phyloP scores from a whole-genome alignment of 2,888 invertebrate genomes.

The Ferrisia virgata region DNA sequence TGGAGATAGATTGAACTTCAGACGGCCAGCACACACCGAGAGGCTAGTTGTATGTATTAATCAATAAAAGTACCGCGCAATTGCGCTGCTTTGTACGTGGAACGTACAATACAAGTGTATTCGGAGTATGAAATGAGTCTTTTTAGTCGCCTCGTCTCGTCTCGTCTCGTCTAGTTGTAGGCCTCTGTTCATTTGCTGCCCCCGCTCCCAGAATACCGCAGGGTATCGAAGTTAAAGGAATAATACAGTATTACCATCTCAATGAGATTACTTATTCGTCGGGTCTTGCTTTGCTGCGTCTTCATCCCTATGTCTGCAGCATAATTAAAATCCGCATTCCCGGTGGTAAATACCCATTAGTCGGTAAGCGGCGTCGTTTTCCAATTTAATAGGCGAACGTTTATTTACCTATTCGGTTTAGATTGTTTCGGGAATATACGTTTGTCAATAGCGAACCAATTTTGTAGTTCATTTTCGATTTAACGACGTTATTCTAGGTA shows the following conservation, averaged over 20 bases:
- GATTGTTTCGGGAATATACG: neutral
- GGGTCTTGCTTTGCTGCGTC: neutral
- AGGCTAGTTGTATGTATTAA: neutral
- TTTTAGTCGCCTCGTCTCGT: neutral
- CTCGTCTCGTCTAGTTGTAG: neutral
- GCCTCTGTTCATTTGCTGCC: neutral
- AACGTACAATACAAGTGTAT: neutral
- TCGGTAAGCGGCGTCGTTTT: neutral
- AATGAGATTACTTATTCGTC: neutral
- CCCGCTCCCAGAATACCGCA: neutral
- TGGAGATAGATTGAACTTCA: neutral
- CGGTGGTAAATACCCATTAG: neutral
- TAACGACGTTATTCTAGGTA: neutral
- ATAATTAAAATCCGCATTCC: neutral
- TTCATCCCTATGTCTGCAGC: neutral
- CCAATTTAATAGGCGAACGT: neutral
- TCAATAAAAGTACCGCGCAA: slow-evolving; percentile 14
- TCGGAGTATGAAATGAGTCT: neutral
- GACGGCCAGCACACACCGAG: neutral
- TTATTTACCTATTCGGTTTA: neutral
- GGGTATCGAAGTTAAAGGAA: neutral
- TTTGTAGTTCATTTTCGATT: too few relatives aligned
- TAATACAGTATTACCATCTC: neutral
- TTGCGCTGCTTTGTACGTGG: neutral
- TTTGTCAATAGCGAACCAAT: too few relatives aligned